Percentiles rank a stretch among this genome's conserved stretches.
Conservation (phyloP, 2,888 invertebrate species). For the Stenodera caucasica region DNA sequence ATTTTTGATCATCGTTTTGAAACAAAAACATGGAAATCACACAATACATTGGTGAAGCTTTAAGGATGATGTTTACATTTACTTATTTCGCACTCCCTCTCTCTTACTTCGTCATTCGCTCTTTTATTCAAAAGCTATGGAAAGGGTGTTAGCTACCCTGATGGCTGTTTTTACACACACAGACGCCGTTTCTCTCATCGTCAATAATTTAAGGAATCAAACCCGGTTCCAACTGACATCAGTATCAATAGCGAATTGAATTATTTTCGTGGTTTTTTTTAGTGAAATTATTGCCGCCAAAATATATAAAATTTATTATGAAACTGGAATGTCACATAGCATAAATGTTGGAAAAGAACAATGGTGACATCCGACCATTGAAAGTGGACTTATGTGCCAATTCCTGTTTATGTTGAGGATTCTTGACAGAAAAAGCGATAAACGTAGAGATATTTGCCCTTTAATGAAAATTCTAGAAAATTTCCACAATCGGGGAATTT, state of each 20-base stretch:
- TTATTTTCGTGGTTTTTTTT: neutral
- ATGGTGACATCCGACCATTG: neutral
- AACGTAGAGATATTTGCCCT: no score
- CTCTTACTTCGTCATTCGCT: neutral
- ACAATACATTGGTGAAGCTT: constrained; percentile 1
- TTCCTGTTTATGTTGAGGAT: neutral
- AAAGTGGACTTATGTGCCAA: neutral
- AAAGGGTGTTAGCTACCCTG: neutral
- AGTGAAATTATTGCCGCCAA: no score
- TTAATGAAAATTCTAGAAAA: neutral
- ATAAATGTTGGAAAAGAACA: neutral
- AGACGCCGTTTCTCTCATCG: neutral
- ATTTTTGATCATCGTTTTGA: neutral
- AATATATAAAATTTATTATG: neutral
- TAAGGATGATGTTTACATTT: neutral
- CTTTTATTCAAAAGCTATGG: neutral
- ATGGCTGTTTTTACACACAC: neutral
- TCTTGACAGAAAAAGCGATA: no score
- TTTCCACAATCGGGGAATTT: no score
- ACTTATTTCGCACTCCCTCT: neutral
- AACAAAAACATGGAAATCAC: neutral
- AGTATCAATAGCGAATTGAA: neutral
- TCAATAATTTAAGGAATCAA: neutral
- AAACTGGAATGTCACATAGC: neutral
- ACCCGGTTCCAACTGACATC: neutral